Evolutionary conservation across 2,113 vertebrate genomes (phyloP).

Genomic region (Lampris incognitus): DNA sequence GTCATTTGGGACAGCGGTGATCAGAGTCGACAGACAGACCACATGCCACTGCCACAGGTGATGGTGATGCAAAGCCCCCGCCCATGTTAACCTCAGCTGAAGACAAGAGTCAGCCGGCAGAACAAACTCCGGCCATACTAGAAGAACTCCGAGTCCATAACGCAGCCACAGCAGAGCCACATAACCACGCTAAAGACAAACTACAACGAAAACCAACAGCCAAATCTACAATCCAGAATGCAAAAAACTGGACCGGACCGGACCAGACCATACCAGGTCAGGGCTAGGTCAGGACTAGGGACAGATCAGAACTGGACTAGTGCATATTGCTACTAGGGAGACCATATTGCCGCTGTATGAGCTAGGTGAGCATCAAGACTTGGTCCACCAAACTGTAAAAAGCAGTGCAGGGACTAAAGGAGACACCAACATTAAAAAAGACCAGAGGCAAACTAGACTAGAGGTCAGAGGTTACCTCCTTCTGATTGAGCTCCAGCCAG

Average conservation of each 20-base stretch:
- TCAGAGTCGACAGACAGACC: no score
- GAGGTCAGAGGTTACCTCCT: constrained; percentile 83
- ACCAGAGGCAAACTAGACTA: constrained; percentile 72
- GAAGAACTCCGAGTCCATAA: constrained; percentile 14
- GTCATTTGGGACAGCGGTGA: no score
- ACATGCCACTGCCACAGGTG: no score
- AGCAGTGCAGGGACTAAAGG: constrained; percentile 45
- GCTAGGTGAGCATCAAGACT: constrained; percentile 33
- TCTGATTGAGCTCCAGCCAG: constrained; percentile 86
- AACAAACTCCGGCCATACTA: constrained; percentile 11
- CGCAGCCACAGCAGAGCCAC: constrained; percentile 27
- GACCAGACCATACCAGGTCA: constrained; percentile 19
- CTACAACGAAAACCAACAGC: background rate
- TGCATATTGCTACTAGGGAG: background rate
- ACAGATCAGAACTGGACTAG: constrained; percentile 7
- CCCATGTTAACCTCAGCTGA: background rate
- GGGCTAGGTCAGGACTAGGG: constrained; percentile 3
- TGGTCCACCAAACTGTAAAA: constrained; percentile 44
- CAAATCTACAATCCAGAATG: constrained; percentile 15
- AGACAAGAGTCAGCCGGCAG: background rate
- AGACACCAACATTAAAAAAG: constrained; percentile 12
- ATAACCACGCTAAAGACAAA: constrained; percentile 8
- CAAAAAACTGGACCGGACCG: background rate
- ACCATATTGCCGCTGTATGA: constrained; percentile 25
- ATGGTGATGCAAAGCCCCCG: no score